A percentile compares a stretch with the other conserved stretches of the same genome.
phyloP scores from a whole-genome alignment of 2,888 invertebrate species.

The Ormia ochracea region DNA sequence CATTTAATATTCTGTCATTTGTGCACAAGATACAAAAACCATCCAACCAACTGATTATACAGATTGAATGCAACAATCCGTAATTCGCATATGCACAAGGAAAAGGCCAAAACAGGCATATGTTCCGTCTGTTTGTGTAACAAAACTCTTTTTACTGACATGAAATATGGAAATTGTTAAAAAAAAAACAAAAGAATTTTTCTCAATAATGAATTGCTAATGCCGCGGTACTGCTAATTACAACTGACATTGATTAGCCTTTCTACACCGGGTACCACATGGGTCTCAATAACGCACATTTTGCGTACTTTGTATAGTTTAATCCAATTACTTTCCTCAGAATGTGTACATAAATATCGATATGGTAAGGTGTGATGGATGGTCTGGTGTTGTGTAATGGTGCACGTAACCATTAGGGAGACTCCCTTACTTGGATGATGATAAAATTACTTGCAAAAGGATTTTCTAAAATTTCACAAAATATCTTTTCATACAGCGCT shows the following conservation, averaged over 20 bases:
- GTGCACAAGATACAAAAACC: not conserved
- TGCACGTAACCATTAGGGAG: no score
- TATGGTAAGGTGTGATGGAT: no score
- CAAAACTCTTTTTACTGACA: not conserved
- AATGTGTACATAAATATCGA: no score
- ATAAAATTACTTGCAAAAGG: no score
- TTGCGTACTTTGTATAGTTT: no score
- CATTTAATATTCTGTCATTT: not conserved
- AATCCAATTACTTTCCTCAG: no score
- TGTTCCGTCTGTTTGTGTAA: not conserved
- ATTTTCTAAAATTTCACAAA: no score
- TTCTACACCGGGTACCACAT: constrained; percentile 66
- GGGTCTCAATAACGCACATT: constrained; percentile 65
- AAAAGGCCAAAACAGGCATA: not conserved
- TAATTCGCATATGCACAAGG: constrained; percentile 2
- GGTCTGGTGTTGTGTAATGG: no score
- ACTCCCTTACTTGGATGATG: no score
- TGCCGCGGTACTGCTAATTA: constrained; percentile 58
- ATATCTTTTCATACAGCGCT: no score
- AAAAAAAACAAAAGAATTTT: constrained; percentile 12
- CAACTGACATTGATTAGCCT: constrained; percentile 70
- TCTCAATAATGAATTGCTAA: constrained; percentile 51
- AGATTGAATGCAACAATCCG: constrained; percentile 2
- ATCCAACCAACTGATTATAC: constrained; percentile 2
- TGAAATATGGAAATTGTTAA: constrained; percentile 33